A percentile compares a stretch with the other conserved stretches of the same genome.
phyloP scores from a whole-genome alignment of 2,113 vertebrate genomes.

The Spizaetus ornatus region DNA sequence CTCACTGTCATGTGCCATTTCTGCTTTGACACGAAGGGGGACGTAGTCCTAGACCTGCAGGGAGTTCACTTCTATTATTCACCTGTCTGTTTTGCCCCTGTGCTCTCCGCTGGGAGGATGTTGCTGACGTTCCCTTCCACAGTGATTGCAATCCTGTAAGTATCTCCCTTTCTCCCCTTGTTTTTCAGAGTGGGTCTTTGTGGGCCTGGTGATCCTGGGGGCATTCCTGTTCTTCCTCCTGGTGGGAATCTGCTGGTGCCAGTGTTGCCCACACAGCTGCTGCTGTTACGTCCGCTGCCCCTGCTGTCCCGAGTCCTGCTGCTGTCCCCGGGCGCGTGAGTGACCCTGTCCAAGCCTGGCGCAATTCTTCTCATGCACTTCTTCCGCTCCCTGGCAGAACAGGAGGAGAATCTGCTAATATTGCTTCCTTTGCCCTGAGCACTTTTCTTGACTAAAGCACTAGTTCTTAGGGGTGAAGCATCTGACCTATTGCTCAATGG shows the following conservation, averaged over 20 bases:
- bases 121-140: not conserved
- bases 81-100: not conserved
- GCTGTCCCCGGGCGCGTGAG: slow-evolving; percentile 94
- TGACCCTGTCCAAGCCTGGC: not conserved
- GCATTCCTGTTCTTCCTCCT: slow-evolving; percentile 85
- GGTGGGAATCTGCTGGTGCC: slow-evolving; percentile 97
- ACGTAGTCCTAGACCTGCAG: not conserved
- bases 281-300: slow-evolving; percentile 95
- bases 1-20: not conserved
- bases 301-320: slow-evolving; percentile 96
- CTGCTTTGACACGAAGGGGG: not conserved
- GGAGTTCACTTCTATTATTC: not conserved
- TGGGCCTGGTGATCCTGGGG: slow-evolving; percentile 88
- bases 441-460: not conserved
- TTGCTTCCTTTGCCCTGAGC: not conserved
- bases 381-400: not conserved
- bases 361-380: not conserved
- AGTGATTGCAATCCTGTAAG: not conserved
- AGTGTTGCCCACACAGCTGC: slow-evolving; percentile 97
- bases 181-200: slow-evolving; percentile 93
- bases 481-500: slow-evolving; percentile 36
- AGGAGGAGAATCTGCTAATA: not conserved
- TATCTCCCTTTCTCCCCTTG: not conserved
- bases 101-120: not conserved
- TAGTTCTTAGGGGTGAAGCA: not conserved